Evolutionary conservation across 2,888 invertebrate genomes (phyloP), one percentile per base, ranked within the genome.

Genomic region (Drosophila aldrichi): DNA sequence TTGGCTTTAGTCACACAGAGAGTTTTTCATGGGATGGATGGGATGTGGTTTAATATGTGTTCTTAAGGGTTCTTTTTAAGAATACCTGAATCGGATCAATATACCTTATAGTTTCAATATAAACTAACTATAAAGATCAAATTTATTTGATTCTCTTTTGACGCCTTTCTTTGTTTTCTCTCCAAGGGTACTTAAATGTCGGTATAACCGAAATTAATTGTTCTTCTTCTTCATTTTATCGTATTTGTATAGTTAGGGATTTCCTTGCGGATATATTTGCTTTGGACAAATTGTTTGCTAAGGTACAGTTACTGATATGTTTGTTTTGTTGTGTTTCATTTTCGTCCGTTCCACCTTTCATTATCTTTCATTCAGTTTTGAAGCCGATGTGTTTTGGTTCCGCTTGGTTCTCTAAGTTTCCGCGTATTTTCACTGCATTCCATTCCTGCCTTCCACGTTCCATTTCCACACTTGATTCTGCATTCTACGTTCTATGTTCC

Each of bases 271-370:
- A 70, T 70, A 51, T 52, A 61, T 49, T 55, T 49, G 66, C 59
- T 49, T 57, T 55, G 72, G 65, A 70, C 76, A 62, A 77, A 79
- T 68, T 63, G 73, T 74, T 49, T 81, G 79, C 88, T 88, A 90
- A 91, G 91, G 91, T 91, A 91, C 91, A 81, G 89, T 91, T 90
- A 81, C 67, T 91, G 91, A 91, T 91, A 91, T 91, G 91, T 90
- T 81, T 86, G 52, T 59, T 77, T 66, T 52, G 61, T 59, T 36
- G 29, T 60, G 73, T 34, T 46, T 55, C 22, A 18, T n/a, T 66
- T 52, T 48, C 32, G 46, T 54, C 54, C 54, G 54, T 54, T 54
- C 10, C 40, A 25, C 25, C 2, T 7, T 36, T 16, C 49, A n/a
- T 46, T 43, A 16, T 46, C 38, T 57, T 29, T 25, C 32, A 36